Conservation (phyloP, 1,140 invertebrate species). For the Polypedilum pembai region DNA sequence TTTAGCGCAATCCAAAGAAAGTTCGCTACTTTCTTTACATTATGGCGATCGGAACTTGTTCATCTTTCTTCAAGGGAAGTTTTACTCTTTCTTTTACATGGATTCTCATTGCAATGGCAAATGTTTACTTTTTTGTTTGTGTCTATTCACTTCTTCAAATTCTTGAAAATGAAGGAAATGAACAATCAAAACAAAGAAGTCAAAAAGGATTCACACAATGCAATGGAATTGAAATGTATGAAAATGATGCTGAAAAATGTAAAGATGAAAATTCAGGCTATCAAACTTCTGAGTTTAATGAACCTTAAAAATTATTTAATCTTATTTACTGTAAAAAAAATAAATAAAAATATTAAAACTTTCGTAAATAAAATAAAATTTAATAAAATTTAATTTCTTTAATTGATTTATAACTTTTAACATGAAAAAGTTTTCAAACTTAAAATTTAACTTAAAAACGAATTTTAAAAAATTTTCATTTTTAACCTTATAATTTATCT, state of each 20-base stretch:
- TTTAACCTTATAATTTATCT: too few relatives aligned
- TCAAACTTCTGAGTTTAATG: background rate
- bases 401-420: too few relatives aligned
- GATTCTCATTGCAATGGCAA: background rate
- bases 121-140: background rate
- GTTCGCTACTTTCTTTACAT: background rate
- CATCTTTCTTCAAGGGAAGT: background rate
- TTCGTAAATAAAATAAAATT: too few relatives aligned
- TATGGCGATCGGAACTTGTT: background rate
- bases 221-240: background rate
- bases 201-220: background rate
- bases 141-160: background rate
- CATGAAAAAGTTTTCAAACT: too few relatives aligned
- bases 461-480: too few relatives aligned
- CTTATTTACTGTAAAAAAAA: background rate
- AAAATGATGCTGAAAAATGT: background rate
- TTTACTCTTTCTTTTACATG: background rate
- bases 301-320: too few relatives aligned
- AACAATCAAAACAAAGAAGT: background rate
- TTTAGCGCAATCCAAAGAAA: background rate
- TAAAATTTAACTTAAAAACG: too few relatives aligned
- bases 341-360: too few relatives aligned
- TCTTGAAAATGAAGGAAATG: background rate
- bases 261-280: background rate
- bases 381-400: too few relatives aligned